Percentiles rank a stretch among this genome's conserved stretches.
phyloP scores from a whole-genome alignment of 1,140 invertebrate species.

The Neodiprion pinetum region DNA sequence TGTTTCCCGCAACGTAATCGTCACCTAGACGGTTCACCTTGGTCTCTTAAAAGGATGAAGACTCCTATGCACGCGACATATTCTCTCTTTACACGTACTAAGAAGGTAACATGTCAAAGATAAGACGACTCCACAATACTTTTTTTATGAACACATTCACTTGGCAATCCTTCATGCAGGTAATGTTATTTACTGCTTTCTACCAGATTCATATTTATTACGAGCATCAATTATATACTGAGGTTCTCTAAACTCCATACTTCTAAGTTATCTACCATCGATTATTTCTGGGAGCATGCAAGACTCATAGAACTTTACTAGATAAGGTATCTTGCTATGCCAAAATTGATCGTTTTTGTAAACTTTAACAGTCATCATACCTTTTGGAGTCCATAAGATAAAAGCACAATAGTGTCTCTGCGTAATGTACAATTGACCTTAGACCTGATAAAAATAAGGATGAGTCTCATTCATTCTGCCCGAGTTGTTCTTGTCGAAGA shows the following conservation, averaged over 20 bases:
- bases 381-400: constrained; percentile 41
- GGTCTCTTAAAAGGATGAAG: too few species aligned
- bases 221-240: too few species aligned
- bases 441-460: constrained; percentile 54
- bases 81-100: too few species aligned
- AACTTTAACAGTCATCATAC: constrained; percentile 27
- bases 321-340: constrained; percentile 27
- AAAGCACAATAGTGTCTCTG: constrained; percentile 48
- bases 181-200: too few species aligned
- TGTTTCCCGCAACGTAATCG: too few species aligned
- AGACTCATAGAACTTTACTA: constrained; percentile 27
- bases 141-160: not conserved
- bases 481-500: constrained; percentile 24
- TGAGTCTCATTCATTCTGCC: constrained; percentile 45
- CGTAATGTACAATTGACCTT: constrained; percentile 51
- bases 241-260: constrained; percentile 14
- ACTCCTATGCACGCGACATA: too few species aligned
- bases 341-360: constrained; percentile 35
- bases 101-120: too few species aligned
- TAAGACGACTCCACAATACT: too few species aligned
- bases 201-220: too few species aligned
- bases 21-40: too few species aligned
- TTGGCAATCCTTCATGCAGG: too few species aligned
- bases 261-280: constrained; percentile 22
- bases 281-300: constrained; percentile 31